Evolutionary conservation across 2,113 vertebrate species (phyloP).

Genomic region (Hymenochirus boettgeri): DNA sequence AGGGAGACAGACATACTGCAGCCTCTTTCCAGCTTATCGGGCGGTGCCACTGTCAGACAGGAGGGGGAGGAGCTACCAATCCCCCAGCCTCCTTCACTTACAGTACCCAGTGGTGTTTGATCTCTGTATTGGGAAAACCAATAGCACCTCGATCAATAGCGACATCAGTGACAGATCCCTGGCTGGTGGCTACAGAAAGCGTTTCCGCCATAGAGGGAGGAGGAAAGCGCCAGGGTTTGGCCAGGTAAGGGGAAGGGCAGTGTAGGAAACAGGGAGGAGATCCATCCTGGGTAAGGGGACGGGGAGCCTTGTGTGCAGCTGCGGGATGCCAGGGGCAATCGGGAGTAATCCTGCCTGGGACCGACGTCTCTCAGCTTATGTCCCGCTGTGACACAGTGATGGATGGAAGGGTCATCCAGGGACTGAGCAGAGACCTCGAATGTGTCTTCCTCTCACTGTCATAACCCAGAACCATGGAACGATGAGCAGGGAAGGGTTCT

Average conservation of each 20-base stretch:
- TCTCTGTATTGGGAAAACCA: not conserved
- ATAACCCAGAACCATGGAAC: constrained; percentile 28
- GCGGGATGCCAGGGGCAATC: not conserved
- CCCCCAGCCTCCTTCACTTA: not conserved
- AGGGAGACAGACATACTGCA: constrained; percentile 21
- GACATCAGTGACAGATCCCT: too few species aligned
- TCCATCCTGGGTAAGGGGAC: not conserved
- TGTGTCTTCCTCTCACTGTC: constrained; percentile 35
- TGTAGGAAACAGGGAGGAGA: not conserved
- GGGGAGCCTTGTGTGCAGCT: not conserved
- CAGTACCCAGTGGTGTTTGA: not conserved
- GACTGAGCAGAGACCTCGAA: constrained; percentile 13
- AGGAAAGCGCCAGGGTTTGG: not conserved
- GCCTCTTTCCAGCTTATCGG: constrained; percentile 24
- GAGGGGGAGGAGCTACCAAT: not conserved
- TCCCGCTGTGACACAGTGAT: too few species aligned
- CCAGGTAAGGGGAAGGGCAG: constrained; percentile 28
- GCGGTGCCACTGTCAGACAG: constrained; percentile 24
- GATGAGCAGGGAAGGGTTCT: not conserved
- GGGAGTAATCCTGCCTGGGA: not conserved
- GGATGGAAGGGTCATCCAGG: too few species aligned
- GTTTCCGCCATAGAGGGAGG: not conserved
- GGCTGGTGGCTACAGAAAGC: not conserved
- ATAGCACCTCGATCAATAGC: not conserved
- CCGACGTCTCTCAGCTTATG: too few species aligned